Evolutionary conservation across 2,113 vertebrate genomes (phyloP).

Genomic region (Psammodynastes pulverulentus): DNA sequence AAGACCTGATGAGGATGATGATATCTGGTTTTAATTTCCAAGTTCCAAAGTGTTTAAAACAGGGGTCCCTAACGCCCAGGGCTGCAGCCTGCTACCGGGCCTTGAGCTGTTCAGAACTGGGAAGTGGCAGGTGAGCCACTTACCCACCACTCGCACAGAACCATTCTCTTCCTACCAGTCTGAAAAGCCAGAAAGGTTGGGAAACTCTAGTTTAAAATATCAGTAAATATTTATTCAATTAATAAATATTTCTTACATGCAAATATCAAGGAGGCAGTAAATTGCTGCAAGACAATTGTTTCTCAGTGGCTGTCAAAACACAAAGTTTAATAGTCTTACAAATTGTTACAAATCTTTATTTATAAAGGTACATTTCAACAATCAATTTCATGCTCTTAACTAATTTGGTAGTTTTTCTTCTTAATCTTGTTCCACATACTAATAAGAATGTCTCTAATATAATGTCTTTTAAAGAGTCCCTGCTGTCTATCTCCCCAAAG

Average conservation of each 20-base stretch:
- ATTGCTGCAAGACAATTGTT: not conserved
- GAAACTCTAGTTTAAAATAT: not conserved
- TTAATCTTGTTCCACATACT: no score
- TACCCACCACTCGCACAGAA: not conserved
- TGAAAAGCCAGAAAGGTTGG: not conserved
- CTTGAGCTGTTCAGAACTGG: not conserved
- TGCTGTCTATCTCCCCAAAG: no score
- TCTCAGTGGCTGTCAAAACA: not conserved
- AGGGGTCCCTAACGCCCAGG: no score
- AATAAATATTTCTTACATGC: not conserved
- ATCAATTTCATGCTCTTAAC: not conserved
- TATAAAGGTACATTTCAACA: not conserved
- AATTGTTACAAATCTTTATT: not conserved
- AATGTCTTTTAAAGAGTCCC: no score
- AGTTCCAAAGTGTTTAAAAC: no score
- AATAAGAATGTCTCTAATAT: no score
- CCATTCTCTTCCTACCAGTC: not conserved
- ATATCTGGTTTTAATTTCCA: not conserved
- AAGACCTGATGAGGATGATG: not conserved
- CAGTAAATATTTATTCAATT: not conserved
- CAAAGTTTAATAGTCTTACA: not conserved
- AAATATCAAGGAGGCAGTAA: not conserved
- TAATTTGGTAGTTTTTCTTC: constrained; percentile 13
- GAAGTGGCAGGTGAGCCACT: not conserved
- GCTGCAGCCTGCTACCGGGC: not conserved